A percentile compares a stretch with the other conserved stretches of the same genome.
Evolutionary conservation across 2,888 invertebrate genomes (phyloP).

Genomic region (Pterostichus niger): DNA sequence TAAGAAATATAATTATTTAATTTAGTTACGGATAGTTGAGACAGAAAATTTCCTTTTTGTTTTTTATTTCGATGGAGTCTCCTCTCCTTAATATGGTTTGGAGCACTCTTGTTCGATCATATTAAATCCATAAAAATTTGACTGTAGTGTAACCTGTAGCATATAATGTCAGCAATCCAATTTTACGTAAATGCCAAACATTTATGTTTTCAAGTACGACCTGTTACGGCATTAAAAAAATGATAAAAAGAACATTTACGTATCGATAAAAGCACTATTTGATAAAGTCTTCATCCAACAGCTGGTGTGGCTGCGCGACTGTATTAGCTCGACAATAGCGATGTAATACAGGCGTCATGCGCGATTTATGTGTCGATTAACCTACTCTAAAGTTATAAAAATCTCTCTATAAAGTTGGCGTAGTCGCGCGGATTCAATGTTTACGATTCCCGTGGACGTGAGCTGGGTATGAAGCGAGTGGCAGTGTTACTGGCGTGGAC

Average conservation of each 20-base stretch:
- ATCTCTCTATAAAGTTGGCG: constrained; percentile 65
- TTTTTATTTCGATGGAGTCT: too few species aligned
- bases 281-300: constrained; percentile 59
- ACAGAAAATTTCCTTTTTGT: too few species aligned
- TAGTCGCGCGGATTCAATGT: constrained; percentile 62
- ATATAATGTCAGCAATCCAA: constrained; percentile 63
- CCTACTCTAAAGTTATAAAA: constrained; percentile 68
- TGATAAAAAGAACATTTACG: constrained; percentile 62
- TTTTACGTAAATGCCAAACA: constrained; percentile 65
- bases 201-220: constrained; percentile 63
- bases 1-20: too few species aligned
- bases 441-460: constrained; percentile 62
- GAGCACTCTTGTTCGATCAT: not conserved
- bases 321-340: constrained; percentile 54
- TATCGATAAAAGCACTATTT: constrained; percentile 65
- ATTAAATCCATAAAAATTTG: constrained; percentile 47
- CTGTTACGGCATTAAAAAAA: constrained; percentile 65
- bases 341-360: constrained; percentile 64
- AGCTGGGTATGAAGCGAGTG: constrained; percentile 13
- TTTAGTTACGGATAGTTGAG: too few species aligned
- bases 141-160: constrained; percentile 28
- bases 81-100: too few species aligned
- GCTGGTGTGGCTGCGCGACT: constrained; percentile 25
- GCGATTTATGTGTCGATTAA: constrained; percentile 67
- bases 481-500: constrained; percentile 17